A percentile compares a stretch with the other conserved stretches of the same genome.
Evolutionary conservation across 2,888 invertebrate genomes (phyloP).

Genomic region (Neoaliturus tenellus): DNA sequence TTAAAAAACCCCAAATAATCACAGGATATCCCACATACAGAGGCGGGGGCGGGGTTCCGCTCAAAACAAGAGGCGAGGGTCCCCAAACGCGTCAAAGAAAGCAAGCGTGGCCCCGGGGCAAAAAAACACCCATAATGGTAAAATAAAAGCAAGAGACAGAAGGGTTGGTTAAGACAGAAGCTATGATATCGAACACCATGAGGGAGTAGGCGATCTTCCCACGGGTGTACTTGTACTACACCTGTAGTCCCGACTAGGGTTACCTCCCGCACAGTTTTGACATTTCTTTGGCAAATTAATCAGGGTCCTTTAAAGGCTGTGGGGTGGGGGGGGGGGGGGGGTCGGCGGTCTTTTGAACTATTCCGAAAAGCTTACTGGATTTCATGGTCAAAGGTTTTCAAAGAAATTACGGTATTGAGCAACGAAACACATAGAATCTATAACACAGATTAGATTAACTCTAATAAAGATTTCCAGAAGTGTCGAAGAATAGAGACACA

Average conservation of each 20-base stretch:
- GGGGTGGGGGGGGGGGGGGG: not conserved
- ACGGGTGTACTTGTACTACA: not conserved
- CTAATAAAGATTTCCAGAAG: too few species aligned
- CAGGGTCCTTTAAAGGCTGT: not conserved
- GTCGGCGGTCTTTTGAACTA: not conserved
- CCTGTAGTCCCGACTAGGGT: slow-evolving; percentile 8
- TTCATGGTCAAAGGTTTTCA: not conserved
- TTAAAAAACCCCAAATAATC: too few species aligned
- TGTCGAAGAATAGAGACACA: too few species aligned
- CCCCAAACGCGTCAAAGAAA: slow-evolving; percentile 27
- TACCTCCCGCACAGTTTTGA: not conserved
- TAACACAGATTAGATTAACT: too few species aligned
- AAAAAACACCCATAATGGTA: slow-evolving; percentile 36
- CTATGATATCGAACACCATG: slow-evolving; percentile 42
- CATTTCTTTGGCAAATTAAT: slow-evolving; percentile 5
- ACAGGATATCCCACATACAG: not conserved
- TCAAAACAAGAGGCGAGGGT: slow-evolving; percentile 17
- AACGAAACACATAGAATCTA: too few species aligned
- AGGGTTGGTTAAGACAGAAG: slow-evolving; percentile 49
- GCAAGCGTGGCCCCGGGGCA: slow-evolving; percentile 22
- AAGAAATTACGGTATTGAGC: too few species aligned
- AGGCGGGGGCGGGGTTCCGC: not conserved
- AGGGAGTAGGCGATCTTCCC: not conserved
- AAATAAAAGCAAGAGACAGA: slow-evolving; percentile 9
- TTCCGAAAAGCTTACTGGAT: not conserved